Percentiles rank a stretch among this genome's conserved stretches.
phyloP scores from a whole-genome alignment of 1,140 invertebrate genomes.

The Brachionus plicatilis region DNA sequence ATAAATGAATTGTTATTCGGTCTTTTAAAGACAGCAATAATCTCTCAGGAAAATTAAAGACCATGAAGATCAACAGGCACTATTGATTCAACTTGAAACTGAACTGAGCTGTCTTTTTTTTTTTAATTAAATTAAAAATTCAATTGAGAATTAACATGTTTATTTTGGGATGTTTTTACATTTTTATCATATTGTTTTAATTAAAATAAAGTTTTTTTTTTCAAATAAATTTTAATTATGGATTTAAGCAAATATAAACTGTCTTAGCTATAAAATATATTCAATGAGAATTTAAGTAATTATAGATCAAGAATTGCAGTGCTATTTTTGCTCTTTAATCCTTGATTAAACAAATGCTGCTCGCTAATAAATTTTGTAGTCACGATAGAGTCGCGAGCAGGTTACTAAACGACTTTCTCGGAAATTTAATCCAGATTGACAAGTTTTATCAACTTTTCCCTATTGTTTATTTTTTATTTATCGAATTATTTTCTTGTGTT shows the following conservation, averaged over 20 bases:
- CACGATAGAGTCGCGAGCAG: background rate
- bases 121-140: background rate
- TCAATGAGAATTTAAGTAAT: slow-evolving; percentile 13
- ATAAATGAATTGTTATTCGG: too few species aligned
- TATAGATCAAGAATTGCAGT: slow-evolving; percentile 29
- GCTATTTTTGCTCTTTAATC: background rate
- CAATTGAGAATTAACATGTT: slow-evolving; percentile 4
- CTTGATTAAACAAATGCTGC: background rate
- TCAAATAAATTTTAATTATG: background rate
- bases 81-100: background rate
- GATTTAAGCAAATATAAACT: slow-evolving; percentile 13
- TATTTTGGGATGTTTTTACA: background rate
- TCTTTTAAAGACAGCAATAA: too few species aligned
- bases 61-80: too few species aligned
- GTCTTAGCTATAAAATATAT: background rate
- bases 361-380: background rate
- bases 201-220: slow-evolving; percentile 19
- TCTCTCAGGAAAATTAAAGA: too few species aligned
- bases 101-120: background rate
- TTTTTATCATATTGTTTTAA: slow-evolving; percentile 15
- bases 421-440: background rate
- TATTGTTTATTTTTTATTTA: background rate
- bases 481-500: background rate
- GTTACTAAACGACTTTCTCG: background rate
- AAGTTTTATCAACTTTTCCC: background rate